Conservation (phyloP, 2,113 vertebrate species). For the Onychostruthus taczanowskii region DNA sequence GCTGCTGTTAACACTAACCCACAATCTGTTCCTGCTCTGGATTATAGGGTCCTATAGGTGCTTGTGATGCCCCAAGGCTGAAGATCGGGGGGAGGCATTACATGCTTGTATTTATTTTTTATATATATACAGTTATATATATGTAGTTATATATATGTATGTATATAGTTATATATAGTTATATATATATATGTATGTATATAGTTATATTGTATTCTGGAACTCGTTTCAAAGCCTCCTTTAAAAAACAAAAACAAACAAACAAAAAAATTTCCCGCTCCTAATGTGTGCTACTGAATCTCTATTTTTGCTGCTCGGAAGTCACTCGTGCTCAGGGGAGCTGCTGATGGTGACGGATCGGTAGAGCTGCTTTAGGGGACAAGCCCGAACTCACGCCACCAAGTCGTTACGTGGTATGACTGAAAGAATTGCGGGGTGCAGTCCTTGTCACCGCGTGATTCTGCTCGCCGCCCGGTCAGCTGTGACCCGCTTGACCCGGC, state of each 20-base stretch:
- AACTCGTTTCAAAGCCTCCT: neutral
- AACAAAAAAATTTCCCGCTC: too few species aligned
- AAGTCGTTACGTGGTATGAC: rapidly evolving
- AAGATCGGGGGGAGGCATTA: neutral
- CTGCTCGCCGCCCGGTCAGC: neutral
- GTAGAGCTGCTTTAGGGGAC: neutral
- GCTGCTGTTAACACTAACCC: neutral
- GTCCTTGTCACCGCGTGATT: neutral
- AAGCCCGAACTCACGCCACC: neutral
- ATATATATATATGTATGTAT: too few species aligned
- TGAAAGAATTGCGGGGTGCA: rapidly evolving
- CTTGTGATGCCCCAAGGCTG: neutral
- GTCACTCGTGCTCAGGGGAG: too few species aligned
- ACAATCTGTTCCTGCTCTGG: neutral
- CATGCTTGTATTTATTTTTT: neutral
- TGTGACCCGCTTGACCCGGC: rapidly evolving
- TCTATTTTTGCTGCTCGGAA: rapidly evolving
- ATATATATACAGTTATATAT: too few species aligned
- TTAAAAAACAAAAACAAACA: too few species aligned
- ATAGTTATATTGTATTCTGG: neutral
- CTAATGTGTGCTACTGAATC: neutral
- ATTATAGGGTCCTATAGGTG: neutral
- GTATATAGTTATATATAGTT: too few species aligned
- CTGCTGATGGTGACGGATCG: rapidly evolving
- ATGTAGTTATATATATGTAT: too few species aligned